phyloP scores from a whole-genome alignment of 1,140 invertebrate species.

The Nephotettix cincticeps region DNA sequence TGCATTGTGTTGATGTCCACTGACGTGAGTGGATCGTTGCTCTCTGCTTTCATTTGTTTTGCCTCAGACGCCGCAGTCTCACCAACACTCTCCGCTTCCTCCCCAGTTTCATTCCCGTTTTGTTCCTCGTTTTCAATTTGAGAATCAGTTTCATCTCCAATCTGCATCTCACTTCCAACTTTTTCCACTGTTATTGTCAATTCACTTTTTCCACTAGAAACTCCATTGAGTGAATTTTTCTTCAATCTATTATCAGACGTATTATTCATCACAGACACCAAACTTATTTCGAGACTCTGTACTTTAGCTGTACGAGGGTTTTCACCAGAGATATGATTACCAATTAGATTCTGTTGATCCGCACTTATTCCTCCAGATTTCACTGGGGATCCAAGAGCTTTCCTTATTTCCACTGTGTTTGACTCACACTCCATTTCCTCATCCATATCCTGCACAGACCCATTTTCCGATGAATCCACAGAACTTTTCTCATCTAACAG shows the following conservation, averaged over 20 bases:
- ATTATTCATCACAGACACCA: not conserved
- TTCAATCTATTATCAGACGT: not conserved
- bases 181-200: not conserved
- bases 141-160: not conserved
- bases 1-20: no score
- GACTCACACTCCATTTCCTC: not conserved
- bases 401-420: not conserved
- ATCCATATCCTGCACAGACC: not conserved
- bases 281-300: not conserved
- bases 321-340: not conserved
- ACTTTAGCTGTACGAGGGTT: not conserved
- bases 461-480: not conserved
- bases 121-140: not conserved
- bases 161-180: not conserved
- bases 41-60: no score
- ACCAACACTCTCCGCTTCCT: not conserved
- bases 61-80: not conserved
- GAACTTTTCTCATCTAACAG: not conserved
- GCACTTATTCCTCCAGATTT: not conserved
- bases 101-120: not conserved
- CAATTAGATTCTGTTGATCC: not conserved
- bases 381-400: constrained; percentile 8
- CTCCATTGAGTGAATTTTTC: not conserved
- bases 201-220: not conserved
- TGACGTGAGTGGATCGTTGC: no score